Base-by-base conservation (phyloP, 2,888 invertebrate genomes). In the Adineta ricciae region DNA sequence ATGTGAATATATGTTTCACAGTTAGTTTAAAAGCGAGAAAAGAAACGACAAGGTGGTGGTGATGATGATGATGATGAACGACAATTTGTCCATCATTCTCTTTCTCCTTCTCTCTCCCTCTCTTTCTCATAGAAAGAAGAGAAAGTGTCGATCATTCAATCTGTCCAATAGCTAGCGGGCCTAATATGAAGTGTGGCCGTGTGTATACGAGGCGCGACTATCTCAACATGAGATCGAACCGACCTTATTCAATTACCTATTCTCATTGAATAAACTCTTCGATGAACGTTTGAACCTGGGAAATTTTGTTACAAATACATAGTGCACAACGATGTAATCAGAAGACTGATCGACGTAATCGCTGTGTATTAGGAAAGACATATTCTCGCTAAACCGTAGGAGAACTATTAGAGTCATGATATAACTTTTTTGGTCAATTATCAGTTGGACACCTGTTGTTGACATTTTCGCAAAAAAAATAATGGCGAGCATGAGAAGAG, bases 181-280 rank as follows among this genome's bases (percentile, higher is more conserved):
- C 19, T 64, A 32, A 19, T 64, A 32, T 64, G 32, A 64, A 64
- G 27, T 64, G 32, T 64, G 64, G 64, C 11, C 64, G 27, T 32
- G 11, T 32, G 32, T 64, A 32, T 64, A 64, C 32, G 27, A 64
- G 64, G 27, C 64, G 9, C n/a, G 64, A 32, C 64, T 64, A 36
- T 64, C 64, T 64, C 64, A 64, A 64, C 27, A 19, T 16, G 64
- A 64, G 64, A 64, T 64, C 64, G 64, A 64, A 14, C 19, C 64
- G 16, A 64, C 64, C 64, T 64, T 64, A 64, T 64, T 64, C 64
- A 64, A 64, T 64, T 64, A 64, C 64, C 64, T 64, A 27, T 64
- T 27, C 16, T 32, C 32, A 27, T 64, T 32, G 27, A 36, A 64
- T 64, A 32, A 36, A 64, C 64, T 64, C 32, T 64, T 19, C 32